Conservation (phyloP, 1,140 invertebrate species). For the Agrilus planipennis region DNA sequence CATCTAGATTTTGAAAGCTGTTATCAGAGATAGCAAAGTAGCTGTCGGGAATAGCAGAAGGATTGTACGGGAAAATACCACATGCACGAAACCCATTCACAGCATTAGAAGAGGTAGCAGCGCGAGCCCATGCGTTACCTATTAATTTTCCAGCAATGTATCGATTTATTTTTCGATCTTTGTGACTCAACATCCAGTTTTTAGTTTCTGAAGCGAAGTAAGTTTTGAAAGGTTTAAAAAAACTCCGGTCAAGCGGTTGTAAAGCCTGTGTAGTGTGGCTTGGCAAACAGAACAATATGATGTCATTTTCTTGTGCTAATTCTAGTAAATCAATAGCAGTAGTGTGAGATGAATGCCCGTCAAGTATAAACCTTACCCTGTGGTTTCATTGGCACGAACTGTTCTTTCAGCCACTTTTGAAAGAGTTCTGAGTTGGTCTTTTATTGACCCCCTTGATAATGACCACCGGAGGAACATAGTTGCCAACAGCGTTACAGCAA, state of each 20-base stretch:
- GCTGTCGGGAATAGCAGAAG: conserved; percentile 16
- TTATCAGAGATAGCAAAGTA: too few species aligned
- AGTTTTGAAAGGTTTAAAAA: conserved; percentile 25
- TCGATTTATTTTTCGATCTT: conserved; percentile 5
- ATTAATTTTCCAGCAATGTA: neutral
- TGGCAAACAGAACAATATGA: conserved; percentile 23
- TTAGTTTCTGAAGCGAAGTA: conserved; percentile 13
- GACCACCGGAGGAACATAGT: conserved; percentile 22
- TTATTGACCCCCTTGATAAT: conserved; percentile 30
- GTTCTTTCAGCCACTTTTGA: neutral
- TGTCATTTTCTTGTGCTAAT: conserved; percentile 14
- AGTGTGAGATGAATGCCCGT: neutral
- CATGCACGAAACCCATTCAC: conserved; percentile 11
- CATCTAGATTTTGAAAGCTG: too few species aligned
- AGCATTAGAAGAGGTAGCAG: conserved; percentile 19
- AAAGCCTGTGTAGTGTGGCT: conserved; percentile 25
- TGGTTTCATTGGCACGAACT: neutral
- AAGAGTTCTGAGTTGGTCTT: conserved; percentile 21
- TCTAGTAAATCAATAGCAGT: neutral
- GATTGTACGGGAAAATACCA: conserved; percentile 22
- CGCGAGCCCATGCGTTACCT: conserved; percentile 17
- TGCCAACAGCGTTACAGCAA: conserved; percentile 23
- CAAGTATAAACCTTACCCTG: neutral
- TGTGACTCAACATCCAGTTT: conserved; percentile 5
- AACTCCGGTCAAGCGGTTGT: conserved; percentile 22